These are phyloP conservation scores for Equus quagga DNA, from an alignment of 2,113 vertebrate genomes.

Conservation along the genomic window DNA sequence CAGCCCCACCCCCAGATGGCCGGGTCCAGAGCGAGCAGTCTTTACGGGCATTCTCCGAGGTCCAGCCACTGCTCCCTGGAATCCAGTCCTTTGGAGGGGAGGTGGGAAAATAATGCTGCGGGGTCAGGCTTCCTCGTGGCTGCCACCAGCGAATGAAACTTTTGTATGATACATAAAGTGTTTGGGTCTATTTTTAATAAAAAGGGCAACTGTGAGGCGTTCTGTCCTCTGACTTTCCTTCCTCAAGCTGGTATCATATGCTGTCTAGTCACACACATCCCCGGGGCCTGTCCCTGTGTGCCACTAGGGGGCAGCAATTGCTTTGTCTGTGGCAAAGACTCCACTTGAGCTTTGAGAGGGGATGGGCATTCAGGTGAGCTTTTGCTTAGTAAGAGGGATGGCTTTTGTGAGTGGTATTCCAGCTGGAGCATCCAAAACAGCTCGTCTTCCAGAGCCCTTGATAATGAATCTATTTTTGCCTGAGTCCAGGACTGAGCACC, in stretches of 20 bases:
- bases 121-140: slow-evolving; percentile 69
- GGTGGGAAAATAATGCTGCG: slow-evolving; percentile 50
- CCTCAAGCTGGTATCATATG: not conserved
- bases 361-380: not conserved
- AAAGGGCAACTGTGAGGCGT: slow-evolving; percentile 60
- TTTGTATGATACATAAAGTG: slow-evolving; percentile 85
- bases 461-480: not conserved
- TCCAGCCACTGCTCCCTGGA: slow-evolving; percentile 42
- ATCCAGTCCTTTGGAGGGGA: slow-evolving; percentile 26
- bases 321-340: not conserved
- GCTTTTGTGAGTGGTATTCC: not conserved
- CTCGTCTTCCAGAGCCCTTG: not conserved
- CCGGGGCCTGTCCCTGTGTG: not conserved
- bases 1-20: not conserved
- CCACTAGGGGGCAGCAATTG: slow-evolving; percentile 69
- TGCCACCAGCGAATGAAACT: slow-evolving; percentile 85
- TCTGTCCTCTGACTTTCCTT: slow-evolving; percentile 49
- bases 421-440: not conserved
- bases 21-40: not conserved
- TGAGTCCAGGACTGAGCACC: not conserved
- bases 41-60: not conserved
- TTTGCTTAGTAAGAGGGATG: not conserved
- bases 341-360: not conserved
- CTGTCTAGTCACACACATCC: accelerated
- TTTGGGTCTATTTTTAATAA: slow-evolving; percentile 86